Conservation (phyloP, 2,888 invertebrate genomes). For the Notodonta ziczac region DNA sequence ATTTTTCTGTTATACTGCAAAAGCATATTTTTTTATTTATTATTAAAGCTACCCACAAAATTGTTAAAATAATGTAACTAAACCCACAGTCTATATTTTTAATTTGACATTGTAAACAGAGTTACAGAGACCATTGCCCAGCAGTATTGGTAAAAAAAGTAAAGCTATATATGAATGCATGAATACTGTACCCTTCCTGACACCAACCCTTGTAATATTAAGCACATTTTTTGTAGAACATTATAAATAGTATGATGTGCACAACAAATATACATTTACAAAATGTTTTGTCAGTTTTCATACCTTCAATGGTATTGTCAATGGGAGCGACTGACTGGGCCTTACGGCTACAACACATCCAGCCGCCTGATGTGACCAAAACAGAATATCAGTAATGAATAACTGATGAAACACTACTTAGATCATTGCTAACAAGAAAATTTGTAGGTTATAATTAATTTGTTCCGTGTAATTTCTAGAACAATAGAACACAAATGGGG, state of each 20-base stretch:
- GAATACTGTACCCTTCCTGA: neutral
- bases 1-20: too few relatives aligned
- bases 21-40: too few relatives aligned
- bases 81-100: too few relatives aligned
- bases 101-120: too few relatives aligned
- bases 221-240: conserved; percentile 23
- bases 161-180: neutral
- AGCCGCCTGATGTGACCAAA: conserved; percentile 63
- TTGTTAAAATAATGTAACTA: too few relatives aligned
- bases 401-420: neutral
- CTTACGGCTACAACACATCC: conserved; percentile 76
- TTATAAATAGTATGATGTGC: conserved; percentile 52
- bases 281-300: conserved; percentile 18
- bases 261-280: conserved; percentile 19
- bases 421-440: neutral
- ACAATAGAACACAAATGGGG: neutral
- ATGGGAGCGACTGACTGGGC: conserved; percentile 62
- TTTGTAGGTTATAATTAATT: too few relatives aligned
- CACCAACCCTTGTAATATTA: neutral
- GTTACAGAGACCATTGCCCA: too few relatives aligned
- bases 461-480: neutral
- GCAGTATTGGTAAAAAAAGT: too few relatives aligned
- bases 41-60: too few relatives aligned
- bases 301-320: conserved; percentile 62
- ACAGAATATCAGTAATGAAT: conserved; percentile 8